Evolutionary conservation across 2,797 vertebrate genomes (phyloP).

Genomic region (Cyclura pinguis): DNA sequence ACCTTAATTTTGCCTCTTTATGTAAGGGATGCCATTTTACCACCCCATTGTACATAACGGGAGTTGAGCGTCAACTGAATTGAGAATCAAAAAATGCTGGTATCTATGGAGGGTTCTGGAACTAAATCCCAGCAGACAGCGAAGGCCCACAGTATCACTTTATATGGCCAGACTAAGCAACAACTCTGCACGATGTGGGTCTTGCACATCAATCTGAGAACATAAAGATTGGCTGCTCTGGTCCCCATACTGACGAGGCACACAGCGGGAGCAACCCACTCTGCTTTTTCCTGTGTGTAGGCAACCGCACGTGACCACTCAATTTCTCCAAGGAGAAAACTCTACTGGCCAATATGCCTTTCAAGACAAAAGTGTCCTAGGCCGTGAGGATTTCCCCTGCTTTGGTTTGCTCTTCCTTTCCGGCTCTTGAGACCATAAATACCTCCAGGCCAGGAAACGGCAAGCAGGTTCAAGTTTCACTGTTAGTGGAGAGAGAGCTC

Average conservation of each 20-base stretch:
- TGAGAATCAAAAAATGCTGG: too few relatives aligned
- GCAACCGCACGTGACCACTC: too few relatives aligned
- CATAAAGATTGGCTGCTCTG: neutral
- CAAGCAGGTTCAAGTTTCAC: neutral
- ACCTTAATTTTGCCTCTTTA: too few relatives aligned
- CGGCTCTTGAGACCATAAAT: neutral
- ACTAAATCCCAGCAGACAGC: too few relatives aligned
- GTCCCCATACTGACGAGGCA: neutral
- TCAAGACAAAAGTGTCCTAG: neutral
- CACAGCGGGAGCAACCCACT: neutral
- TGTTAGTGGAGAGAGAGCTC: neutral
- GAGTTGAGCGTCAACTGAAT: too few relatives aligned
- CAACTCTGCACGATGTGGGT: neutral
- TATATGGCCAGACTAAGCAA: neutral
- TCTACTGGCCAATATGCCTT: too few relatives aligned
- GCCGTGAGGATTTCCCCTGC: too few relatives aligned
- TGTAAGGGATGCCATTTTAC: too few relatives aligned
- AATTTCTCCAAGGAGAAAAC: neutral
- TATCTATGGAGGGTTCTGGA: too few relatives aligned
- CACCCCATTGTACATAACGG: too few relatives aligned
- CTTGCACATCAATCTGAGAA: neutral
- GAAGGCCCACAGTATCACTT: too few relatives aligned
- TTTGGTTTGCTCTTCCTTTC: neutral
- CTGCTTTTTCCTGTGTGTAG: too few relatives aligned
- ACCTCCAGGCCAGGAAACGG: neutral